phyloP scores from a whole-genome alignment of 2,888 invertebrate species.

The Hydriomena furcata region DNA sequence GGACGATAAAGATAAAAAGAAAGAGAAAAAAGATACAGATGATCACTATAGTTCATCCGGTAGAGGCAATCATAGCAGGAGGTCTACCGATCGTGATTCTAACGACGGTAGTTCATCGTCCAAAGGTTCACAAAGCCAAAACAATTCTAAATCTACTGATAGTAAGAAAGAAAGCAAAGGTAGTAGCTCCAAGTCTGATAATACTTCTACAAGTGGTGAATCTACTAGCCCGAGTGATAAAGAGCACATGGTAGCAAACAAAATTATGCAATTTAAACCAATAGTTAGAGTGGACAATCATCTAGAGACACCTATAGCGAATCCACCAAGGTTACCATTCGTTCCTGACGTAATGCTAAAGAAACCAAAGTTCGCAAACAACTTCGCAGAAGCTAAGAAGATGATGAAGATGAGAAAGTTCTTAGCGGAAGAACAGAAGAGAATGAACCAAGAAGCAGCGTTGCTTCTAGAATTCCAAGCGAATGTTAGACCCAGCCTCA shows the following conservation, averaged over 20 bases:
- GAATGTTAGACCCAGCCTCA: constrained; percentile 74
- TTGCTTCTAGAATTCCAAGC: constrained; percentile 76
- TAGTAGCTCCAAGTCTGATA: constrained; percentile 70
- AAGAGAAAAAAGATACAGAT: constrained; percentile 84
- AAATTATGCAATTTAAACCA: constrained; percentile 55
- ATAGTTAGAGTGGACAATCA: constrained; percentile 68
- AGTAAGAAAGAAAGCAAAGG: constrained; percentile 69
- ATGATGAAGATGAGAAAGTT: constrained; percentile 87
- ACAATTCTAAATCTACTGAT: constrained; percentile 62
- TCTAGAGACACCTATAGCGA: constrained; percentile 62
- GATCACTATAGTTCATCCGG: constrained; percentile 88
- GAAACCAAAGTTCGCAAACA: constrained; percentile 88
- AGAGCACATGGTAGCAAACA: constrained; percentile 49
- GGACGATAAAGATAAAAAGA: constrained; percentile 74
- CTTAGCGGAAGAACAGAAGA: constrained; percentile 84
- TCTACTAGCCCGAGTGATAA: constrained; percentile 81
- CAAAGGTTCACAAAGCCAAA: constrained; percentile 68
- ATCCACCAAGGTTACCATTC: constrained; percentile 67
- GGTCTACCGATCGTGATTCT: constrained; percentile 91
- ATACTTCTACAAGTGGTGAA: constrained; percentile 73
- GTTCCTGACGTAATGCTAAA: constrained; percentile 80
- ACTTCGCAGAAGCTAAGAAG: constrained; percentile 86
- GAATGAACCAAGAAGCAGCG: constrained; percentile 79
- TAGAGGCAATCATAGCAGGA: constrained; percentile 85
- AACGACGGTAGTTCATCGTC: constrained; percentile 87